Evolutionary conservation across 2,888 invertebrate species (phyloP).

Genomic region (Atethmia centrago): DNA sequence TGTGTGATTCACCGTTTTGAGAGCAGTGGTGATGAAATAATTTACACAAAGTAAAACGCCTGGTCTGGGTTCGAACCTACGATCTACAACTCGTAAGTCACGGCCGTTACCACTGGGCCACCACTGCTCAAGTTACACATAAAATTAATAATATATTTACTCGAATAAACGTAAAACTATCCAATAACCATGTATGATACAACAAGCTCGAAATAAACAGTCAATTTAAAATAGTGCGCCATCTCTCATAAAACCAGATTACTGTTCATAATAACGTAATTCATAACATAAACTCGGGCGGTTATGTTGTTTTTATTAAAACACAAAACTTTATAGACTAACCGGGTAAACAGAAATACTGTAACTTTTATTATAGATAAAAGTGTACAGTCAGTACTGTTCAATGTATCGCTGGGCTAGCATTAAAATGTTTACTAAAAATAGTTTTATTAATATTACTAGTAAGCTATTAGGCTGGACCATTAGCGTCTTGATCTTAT

Average conservation of each 20-base stretch:
- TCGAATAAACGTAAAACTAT: not conserved
- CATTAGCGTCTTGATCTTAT: constrained; percentile 79
- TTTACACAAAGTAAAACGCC: too few species aligned
- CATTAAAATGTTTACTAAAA: constrained; percentile 60
- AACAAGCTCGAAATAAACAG: constrained; percentile 12
- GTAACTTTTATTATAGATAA: constrained; percentile 37
- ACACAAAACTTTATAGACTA: constrained; percentile 48
- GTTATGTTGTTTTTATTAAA: constrained; percentile 46
- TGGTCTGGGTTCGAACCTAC: too few species aligned
- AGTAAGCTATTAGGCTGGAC: constrained; percentile 74
- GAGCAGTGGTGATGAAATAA: too few species aligned
- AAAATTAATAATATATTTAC: not conserved
- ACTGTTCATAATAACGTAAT: constrained; percentile 26
- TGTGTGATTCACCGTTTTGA: too few species aligned
- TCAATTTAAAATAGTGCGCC: constrained; percentile 36
- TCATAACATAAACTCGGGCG: constrained; percentile 30
- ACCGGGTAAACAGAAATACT: constrained; percentile 35
- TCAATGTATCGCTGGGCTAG: constrained; percentile 34
- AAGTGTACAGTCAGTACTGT: constrained; percentile 22
- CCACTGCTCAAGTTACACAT: not conserved
- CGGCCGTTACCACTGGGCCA: too few species aligned
- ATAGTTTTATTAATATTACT: constrained; percentile 76
- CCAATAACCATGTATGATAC: not conserved
- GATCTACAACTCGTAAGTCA: too few species aligned
- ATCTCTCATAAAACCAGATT: constrained; percentile 33